Evolutionary conservation across 2,888 invertebrate species (phyloP), one percentile per base, ranked within the genome.

Genomic region (Trisateles emortualis): DNA sequence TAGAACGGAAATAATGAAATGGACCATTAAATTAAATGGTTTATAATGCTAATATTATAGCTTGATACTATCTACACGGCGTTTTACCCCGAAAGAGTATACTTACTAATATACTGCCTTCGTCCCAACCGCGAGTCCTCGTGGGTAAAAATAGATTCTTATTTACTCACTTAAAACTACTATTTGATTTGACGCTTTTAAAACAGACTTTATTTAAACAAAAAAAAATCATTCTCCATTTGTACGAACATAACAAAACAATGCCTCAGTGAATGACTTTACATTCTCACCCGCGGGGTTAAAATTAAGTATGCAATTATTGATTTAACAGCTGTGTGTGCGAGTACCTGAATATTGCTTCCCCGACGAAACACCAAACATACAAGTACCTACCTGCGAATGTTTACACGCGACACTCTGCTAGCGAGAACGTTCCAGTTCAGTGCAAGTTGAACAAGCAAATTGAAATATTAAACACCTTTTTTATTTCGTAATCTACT

Each of bases 251-350:
- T 48, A 45, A 13, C 32, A 61, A 44, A 55, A 33, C 32, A 41
- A 30, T 40, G 16, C 42, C 16, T 42, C 50, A 51, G 32, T 50
- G 26, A 59, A 58, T 43, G 39, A 45, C 30, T 52, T 10, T 45
- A 45, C 38, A 48, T 52, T 55, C 68, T 52, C 56, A 46, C 58
- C 41, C 17, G 32, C 29, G 26, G 52, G 53, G 57, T 57, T 51
- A 57, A 63, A 61, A 71, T 68, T 56, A 68, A 53, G 49, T 65
- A 63, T 66, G 70, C 70, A 66, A 66, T 69, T 71, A 71, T 71
- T 71, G 72, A 71, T 71, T 68, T 55, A 68, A 72, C 70, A 68
- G 68, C 60, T 51, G 43, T 59, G 40, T 65, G 36, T 59, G 59
- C 29, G 43, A 53, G 52, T 53, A 65, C 46, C 47, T 46, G 53